These are phyloP conservation scores for Drosophila kokeensis DNA, from an alignment of 2,888 invertebrate species.

Conservation along the genomic window DNA sequence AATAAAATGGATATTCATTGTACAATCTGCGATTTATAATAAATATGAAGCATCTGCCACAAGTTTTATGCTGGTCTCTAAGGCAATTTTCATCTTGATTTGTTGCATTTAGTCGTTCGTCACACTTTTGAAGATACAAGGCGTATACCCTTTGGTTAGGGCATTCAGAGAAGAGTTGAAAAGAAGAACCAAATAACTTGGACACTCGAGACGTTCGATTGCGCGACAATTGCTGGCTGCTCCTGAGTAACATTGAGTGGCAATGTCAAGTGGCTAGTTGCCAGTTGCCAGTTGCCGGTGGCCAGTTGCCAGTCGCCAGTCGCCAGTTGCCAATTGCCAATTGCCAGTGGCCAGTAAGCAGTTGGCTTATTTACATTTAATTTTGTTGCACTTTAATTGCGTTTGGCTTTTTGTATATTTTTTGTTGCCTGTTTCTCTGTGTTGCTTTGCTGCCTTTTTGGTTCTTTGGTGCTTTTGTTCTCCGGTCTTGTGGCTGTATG, in stretches of 20 bases:
- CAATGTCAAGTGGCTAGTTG: conserved; percentile 46
- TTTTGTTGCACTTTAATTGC: conserved; percentile 52
- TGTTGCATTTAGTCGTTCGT: neutral
- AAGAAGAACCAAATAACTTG: conserved; percentile 33
- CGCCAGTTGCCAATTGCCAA: conserved; percentile 4
- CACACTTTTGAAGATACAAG: neutral
- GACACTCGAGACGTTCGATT: conserved; percentile 35
- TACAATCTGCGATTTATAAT: neutral
- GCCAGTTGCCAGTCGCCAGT: neutral
- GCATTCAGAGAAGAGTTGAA: conserved; percentile 2
- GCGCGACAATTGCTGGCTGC: conserved; percentile 39
- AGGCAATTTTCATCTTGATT: neutral
- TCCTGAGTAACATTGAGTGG: conserved; percentile 20
- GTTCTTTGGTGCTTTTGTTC: conserved; percentile 3
- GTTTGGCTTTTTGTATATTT: conserved; percentile 52
- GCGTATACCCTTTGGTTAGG: neutral
- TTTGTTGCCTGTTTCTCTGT: neutral
- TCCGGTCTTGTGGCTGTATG: conserved; percentile 15
- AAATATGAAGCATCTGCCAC: neutral
- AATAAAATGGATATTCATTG: neutral
- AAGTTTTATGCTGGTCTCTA: neutral
- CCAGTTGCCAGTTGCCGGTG: neutral
- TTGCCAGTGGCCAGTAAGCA: conserved; percentile 15
- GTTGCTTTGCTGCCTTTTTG: neutral
- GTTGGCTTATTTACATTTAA: conserved; percentile 47